Evolutionary conservation across 2,797 vertebrate species (phyloP), one percentile per base, ranked within the genome.

Genomic region (Anguilla obscura): DNA sequence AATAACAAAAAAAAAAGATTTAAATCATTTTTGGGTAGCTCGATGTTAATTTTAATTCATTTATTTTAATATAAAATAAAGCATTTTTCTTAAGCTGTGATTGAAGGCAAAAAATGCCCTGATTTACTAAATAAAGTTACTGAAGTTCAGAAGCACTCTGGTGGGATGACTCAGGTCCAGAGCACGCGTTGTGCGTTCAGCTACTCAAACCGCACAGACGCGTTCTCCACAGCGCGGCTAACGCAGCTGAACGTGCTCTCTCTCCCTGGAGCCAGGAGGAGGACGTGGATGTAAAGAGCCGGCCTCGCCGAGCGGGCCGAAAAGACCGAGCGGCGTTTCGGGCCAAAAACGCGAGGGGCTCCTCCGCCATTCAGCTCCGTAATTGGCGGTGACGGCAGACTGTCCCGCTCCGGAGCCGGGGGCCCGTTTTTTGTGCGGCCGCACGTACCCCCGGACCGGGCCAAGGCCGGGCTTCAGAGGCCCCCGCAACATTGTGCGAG

Each of bases 371-470:
- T 95, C 94, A 94, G 90, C 90, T 89, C 91, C 84, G 92, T 96
- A 96, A 96, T 96, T 96, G 93, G 94, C 93, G 93, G 91, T 95
- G 96, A 96, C 93, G 92, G 92, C 91, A 93, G 93, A 92, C 93
- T 94, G 94, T 90, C 93, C 91, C 89, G 89, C 86, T 88, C 86
- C 90, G 90, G 92, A 85, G 88, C 93, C 84, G 89, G 40, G 40
- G 40, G n/a, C 92, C 92, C 80, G 85, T 92, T 45, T 45, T 45
- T 94, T 90, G 93, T 92, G 93, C 93, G 85, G 86, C 91, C 48
- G 91, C 93, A 93, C 84, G 91, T 93, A 94, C 94, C 92, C 93
- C 91, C 90, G 91, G 93, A 93, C 91, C 92, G 90, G 40, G 91
- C 90, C 92, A 90, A 90, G 88, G 90, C 91, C 91, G 91, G 94